Base-by-base conservation (phyloP, 2,113 vertebrate species). In the Pituophis catenifer region DNA sequence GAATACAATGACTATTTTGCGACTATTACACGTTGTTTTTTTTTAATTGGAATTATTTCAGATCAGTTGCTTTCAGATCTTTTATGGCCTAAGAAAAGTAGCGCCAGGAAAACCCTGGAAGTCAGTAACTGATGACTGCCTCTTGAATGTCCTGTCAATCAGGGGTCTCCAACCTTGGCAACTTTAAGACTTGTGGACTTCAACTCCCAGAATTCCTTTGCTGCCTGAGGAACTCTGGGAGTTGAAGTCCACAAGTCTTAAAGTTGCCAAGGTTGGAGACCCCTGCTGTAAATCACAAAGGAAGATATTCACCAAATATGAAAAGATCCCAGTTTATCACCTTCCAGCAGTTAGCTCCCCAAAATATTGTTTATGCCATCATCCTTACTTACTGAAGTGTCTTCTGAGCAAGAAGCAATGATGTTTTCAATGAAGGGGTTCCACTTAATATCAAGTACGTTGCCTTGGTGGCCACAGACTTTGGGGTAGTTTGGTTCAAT, bases 401-500 rank as follows among this genome's bases (percentile, higher is more conserved):
- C 99, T 94, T 99, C 99, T 0, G 99, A 99, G 97, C 99, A 99
- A 0, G 99, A 99, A 0, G 99, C 99, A 0, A 99, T 98, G 97
- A 99, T 97, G 97, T 99, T 99, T 93, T 99, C 99, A 86, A 99
- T 98, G 97, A 99, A 99, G n/a, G 99, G 99, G 48, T 99, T 99
- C 99, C 99, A 99, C 94, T 99, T 99, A 98, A 99, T 99, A 89
- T 99, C 99, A 96, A 99, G 97, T 24, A 99, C 99, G 0, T 99
- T 99, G 87, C 99, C 99, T 90, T 99, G 99, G 97, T 99, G 99
- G 0, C 99, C 99, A 0, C 99, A 99, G 38, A 99, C 98, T 95
- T 99, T 99, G 59, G 99, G 99, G 96, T 98, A 98, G 95, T 99
- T 99, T 3, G 99, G 98, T 44, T 99, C 99, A 55, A 99, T 98